Percentiles rank a stretch among this genome's conserved stretches.
Conservation (phyloP, 2,113 vertebrate genomes). For the Platysteira castanea region DNA sequence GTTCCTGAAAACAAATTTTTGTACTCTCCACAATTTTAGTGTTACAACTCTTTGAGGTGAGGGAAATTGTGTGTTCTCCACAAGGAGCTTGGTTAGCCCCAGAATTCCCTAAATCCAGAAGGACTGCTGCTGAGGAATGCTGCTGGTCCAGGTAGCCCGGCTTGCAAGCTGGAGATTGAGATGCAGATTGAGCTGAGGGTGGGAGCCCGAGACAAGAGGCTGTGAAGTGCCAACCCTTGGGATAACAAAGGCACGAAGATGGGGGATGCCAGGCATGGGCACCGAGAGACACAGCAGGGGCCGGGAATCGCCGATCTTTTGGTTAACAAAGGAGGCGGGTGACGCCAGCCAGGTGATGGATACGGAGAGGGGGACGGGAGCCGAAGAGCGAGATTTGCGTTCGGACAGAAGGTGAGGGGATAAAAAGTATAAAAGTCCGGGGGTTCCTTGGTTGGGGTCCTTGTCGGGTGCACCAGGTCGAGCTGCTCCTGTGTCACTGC, state of each 20-base stretch:
- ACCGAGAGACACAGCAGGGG: neutral
- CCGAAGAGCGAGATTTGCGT: neutral
- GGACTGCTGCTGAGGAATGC: neutral
- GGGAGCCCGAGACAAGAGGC: neutral
- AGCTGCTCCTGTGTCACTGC: neutral
- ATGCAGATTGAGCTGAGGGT: neutral
- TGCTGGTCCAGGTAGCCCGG: neutral
- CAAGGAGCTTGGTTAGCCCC: neutral
- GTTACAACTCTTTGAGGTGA: neutral
- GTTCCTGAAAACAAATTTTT: neutral
- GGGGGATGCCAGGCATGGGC: neutral
- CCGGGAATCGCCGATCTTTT: neutral
- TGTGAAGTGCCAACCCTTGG: neutral
- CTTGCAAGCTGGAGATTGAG: neutral
- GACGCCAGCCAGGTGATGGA: neutral
- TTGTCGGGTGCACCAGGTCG: neutral
- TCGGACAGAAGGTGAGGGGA: neutral
- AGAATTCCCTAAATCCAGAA: neutral
- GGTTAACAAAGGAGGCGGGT: neutral
- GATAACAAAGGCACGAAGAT: neutral
- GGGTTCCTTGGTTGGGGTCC: neutral
- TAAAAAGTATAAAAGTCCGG: neutral
- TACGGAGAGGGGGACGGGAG: too few species aligned
- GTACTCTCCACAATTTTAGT: neutral
- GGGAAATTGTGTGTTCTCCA: neutral